Evolutionary conservation across 2,888 invertebrate genomes (phyloP).

Genomic region (Sturmia bella): DNA sequence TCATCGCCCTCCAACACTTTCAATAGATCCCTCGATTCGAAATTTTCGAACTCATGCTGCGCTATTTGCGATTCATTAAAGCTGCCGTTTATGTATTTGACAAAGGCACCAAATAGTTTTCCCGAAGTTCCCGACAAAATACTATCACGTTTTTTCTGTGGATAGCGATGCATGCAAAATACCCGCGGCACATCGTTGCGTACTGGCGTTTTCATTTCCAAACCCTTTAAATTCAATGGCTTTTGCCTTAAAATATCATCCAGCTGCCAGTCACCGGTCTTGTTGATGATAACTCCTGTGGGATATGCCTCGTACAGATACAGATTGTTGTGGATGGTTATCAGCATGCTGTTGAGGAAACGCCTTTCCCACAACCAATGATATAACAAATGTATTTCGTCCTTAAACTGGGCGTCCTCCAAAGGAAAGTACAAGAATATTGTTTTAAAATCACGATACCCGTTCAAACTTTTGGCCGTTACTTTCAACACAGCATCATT

Average conservation of each 20-base stretch:
- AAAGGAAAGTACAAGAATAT: constrained; percentile 73
- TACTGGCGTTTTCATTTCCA: constrained; percentile 72
- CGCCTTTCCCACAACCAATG: constrained; percentile 74
- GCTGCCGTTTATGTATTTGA: constrained; percentile 74
- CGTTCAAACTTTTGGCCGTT: constrained; percentile 70
- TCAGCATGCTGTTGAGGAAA: constrained; percentile 72
- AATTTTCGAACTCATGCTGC: constrained; percentile 6
- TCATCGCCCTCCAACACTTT: constrained; percentile 26
- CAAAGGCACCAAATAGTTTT: constrained; percentile 72
- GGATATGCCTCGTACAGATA: constrained; percentile 74
- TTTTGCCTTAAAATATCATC: constrained; percentile 69
- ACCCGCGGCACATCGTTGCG: constrained; percentile 75
- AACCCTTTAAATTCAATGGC: constrained; percentile 71
- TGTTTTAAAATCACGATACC: constrained; percentile 73
- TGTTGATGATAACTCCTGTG: constrained; percentile 68
- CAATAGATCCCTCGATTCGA: neutral
- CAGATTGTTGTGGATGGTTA: constrained; percentile 72
- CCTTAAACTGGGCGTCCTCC: neutral
- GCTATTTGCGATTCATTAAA: constrained; percentile 67
- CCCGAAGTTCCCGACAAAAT: constrained; percentile 72
- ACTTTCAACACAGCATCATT: constrained; percentile 75
- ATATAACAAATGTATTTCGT: constrained; percentile 59
- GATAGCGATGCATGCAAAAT: constrained; percentile 62
- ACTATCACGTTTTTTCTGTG: neutral
- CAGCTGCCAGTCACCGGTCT: constrained; percentile 69